phyloP scores from a whole-genome alignment of 2,888 invertebrate genomes.

The Scrobipalpa atriplicella region DNA sequence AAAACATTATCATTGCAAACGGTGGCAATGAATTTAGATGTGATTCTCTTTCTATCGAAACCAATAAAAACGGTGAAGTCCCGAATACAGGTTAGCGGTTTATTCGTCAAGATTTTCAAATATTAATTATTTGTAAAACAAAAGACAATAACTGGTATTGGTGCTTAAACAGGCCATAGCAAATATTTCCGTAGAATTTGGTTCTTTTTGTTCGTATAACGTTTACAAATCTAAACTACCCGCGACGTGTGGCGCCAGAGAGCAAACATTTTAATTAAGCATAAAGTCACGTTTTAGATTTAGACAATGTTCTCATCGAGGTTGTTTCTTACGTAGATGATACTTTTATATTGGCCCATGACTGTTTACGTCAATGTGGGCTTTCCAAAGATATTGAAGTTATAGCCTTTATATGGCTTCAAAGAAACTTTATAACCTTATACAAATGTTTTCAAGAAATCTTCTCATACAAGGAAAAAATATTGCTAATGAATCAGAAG shows the following conservation, averaged over 20 bases:
- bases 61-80: conserved; percentile 32
- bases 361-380: conserved; percentile 33
- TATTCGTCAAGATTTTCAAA: conserved; percentile 39
- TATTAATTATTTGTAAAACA: conserved; percentile 52
- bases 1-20: conserved; percentile 38
- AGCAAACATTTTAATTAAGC: conserved; percentile 73
- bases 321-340: conserved; percentile 30
- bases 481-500: neutral
- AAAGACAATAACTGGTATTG: conserved; percentile 34
- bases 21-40: conserved; percentile 36
- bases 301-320: conserved; percentile 45
- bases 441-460: neutral
- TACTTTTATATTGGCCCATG: conserved; percentile 35
- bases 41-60: conserved; percentile 37
- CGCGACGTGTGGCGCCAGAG: conserved; percentile 72
- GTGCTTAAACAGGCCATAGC: conserved; percentile 47
- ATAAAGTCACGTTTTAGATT: conserved; percentile 66
- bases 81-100: neutral
- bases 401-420: neutral
- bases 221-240: conserved; percentile 63
- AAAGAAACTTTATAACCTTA: conserved; percentile 5
- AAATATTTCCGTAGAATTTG: conserved; percentile 57
- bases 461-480: neutral
- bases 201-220: conserved; percentile 59
- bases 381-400: conserved; percentile 35